Percentiles rank a stretch among this genome's conserved stretches.
phyloP scores from a whole-genome alignment of 1,140 invertebrate genomes.

The Meteorus sp. region DNA sequence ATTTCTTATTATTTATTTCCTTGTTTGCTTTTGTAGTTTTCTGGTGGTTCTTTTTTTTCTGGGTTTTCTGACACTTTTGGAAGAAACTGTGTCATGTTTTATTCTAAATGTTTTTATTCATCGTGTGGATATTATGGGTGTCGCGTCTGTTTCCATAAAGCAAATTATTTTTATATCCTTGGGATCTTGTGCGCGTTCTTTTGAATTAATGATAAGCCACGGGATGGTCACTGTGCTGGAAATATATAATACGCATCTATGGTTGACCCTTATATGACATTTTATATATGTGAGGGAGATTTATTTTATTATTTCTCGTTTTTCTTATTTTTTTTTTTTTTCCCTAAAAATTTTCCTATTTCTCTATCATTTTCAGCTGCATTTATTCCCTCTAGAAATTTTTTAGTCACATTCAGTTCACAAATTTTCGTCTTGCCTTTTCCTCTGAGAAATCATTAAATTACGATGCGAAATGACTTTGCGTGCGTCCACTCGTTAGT shows the following conservation, averaged over 20 bases:
- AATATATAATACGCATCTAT: too few relatives aligned
- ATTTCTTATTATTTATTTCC: not conserved
- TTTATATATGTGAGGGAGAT: too few relatives aligned
- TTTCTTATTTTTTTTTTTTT: not conserved
- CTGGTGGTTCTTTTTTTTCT: not conserved
- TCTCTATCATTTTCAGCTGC: too few relatives aligned
- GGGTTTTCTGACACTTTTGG: not conserved
- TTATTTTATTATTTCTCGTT: not conserved
- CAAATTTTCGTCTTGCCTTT: too few relatives aligned
- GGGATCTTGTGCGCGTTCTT: slow-evolving; percentile 39
- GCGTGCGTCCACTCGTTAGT: slow-evolving; percentile 43
- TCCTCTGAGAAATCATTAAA: too few relatives aligned
- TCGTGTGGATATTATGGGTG: slow-evolving; percentile 16
- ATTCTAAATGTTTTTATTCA: slow-evolving; percentile 3
- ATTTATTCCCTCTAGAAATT: too few relatives aligned
- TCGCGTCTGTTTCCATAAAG: slow-evolving; percentile 54
- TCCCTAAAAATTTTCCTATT: too few relatives aligned
- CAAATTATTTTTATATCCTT: slow-evolving; percentile 55
- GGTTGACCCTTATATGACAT: not conserved
- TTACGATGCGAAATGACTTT: slow-evolving; percentile 25
- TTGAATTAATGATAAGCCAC: slow-evolving; percentile 51
- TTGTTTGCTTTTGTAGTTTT: too few relatives aligned
- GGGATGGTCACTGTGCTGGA: slow-evolving; percentile 38
- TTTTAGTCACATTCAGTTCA: too few relatives aligned
- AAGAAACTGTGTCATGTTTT: not conserved